These are phyloP conservation scores for Ovibos moschatus DNA, from an alignment of 2,113 vertebrate genomes.

Conservation along the genomic window DNA sequence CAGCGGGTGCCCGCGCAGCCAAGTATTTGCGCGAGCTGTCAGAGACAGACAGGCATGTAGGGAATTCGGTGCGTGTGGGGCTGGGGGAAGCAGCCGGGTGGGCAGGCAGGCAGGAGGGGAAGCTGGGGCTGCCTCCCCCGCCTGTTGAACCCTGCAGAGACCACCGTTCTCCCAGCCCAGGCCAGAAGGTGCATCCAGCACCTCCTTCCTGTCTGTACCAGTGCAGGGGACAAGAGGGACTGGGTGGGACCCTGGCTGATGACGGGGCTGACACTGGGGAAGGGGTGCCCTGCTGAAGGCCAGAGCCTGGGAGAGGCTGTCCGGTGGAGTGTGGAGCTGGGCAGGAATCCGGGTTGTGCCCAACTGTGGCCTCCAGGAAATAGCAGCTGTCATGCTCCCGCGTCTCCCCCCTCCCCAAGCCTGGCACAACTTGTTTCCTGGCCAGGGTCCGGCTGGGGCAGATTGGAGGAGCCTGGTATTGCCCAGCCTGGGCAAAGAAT, in stretches of 20 bases:
- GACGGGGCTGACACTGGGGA: neutral
- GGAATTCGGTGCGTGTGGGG: slow-evolving; percentile 74
- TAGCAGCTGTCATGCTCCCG: slow-evolving; percentile 58
- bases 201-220: neutral
- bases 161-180: neutral
- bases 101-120: slow-evolving; percentile 44
- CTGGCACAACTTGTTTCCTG: slow-evolving; percentile 71
- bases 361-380: slow-evolving; percentile 68
- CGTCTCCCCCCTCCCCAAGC: neutral
- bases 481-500: slow-evolving; percentile 31
- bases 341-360: slow-evolving; percentile 59
- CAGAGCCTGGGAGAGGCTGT: neutral
- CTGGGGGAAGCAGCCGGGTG: slow-evolving; percentile 67
- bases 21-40: slow-evolving; percentile 76
- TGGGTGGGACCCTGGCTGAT: neutral
- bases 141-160: slow-evolving; percentile 6
- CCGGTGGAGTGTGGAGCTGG: slow-evolving; percentile 13
- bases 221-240: neutral
- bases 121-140: slow-evolving; percentile 9
- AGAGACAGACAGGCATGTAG: slow-evolving; percentile 78
- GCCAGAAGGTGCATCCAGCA: neutral
- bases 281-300: neutral
- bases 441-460: slow-evolving; percentile 55
- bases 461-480: slow-evolving; percentile 69
- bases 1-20: slow-evolving; percentile 73